Percentiles rank a stretch among this genome's conserved stretches.
These are phyloP conservation scores for Elgaria multicarinata DNA, from an alignment of 2,113 vertebrate genomes.

Conservation along the genomic window DNA sequence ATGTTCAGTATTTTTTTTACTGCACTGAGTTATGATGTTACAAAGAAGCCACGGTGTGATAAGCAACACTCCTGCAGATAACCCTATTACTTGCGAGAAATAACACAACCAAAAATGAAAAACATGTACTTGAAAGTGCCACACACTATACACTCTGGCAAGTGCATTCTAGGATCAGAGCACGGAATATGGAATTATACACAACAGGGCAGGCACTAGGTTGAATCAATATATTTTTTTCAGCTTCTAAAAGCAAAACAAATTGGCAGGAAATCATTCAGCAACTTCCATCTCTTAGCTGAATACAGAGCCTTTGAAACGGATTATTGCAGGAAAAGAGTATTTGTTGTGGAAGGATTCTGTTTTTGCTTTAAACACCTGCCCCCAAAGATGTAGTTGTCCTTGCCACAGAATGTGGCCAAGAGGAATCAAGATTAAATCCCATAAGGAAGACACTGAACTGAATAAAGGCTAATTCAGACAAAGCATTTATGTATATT, in stretches of 20 bases:
- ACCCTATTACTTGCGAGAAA: conserved; percentile 22
- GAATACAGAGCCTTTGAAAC: neutral
- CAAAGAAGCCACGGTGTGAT: conserved; percentile 35
- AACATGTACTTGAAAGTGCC: conserved; percentile 39
- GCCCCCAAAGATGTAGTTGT: neutral
- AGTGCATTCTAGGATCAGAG: conserved; percentile 36
- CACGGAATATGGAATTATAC: conserved; percentile 5
- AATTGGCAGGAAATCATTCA: conserved; percentile 47
- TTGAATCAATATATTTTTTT: conserved; percentile 29
- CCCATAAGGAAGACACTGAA: conserved; percentile 35
- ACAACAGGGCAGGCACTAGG: conserved; percentile 19
- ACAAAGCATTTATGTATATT: neutral
- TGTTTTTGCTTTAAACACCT: neutral
- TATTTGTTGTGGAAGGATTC: neutral
- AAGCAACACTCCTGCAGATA: conserved; percentile 52
- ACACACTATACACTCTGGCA: conserved; percentile 41
- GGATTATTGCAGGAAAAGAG: conserved; percentile 26
- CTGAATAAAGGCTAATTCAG: neutral
- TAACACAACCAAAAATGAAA: conserved; percentile 55
- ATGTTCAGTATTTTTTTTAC: conserved; percentile 16
- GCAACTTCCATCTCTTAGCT: conserved; percentile 33
- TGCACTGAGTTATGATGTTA: conserved; percentile 51
- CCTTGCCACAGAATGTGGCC: conserved; percentile 36
- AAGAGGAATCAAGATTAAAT: conserved; percentile 44
- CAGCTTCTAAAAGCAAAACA: conserved; percentile 54